Percentiles rank a stretch among this genome's conserved stretches.
Conservation (phyloP, 2,797 vertebrate species). For the Notamacropus eugenii region DNA sequence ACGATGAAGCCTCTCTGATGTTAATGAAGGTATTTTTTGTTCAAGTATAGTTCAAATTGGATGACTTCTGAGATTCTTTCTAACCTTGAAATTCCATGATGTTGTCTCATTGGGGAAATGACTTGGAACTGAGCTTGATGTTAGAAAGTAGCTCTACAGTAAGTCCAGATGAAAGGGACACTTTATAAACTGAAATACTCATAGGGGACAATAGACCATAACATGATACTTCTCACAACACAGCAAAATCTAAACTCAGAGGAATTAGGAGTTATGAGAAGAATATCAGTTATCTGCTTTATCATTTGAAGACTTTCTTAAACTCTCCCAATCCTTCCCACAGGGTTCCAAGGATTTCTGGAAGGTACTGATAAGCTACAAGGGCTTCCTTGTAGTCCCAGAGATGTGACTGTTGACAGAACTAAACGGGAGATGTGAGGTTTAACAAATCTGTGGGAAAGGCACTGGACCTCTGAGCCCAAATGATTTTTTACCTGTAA, state of each 20-base stretch:
- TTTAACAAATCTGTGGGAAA: background rate
- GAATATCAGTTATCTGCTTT: background rate
- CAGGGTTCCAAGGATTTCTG: background rate
- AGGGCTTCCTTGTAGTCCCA: background rate
- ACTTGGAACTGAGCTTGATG: background rate
- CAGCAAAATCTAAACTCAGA: background rate
- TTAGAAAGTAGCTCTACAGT: background rate
- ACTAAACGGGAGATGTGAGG: background rate
- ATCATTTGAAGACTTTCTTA: background rate
- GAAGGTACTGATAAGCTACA: background rate
- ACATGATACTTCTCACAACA: background rate
- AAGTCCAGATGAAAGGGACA: background rate
- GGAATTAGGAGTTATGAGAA: background rate
- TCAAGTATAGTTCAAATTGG: background rate
- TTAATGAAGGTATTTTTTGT: background rate
- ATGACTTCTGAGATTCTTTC: background rate
- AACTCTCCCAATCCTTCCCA: background rate
- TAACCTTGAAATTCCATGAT: background rate
- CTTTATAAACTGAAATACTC: background rate
- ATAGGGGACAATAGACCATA: rapidly evolving
- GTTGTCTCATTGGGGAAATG: background rate
- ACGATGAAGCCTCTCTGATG: background rate
- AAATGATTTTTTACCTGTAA: background rate
- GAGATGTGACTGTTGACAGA: background rate
- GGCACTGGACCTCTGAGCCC: background rate